These are phyloP conservation scores for Salvator merianae DNA, from an alignment of 2,113 vertebrate species.

Conservation along the genomic window DNA sequence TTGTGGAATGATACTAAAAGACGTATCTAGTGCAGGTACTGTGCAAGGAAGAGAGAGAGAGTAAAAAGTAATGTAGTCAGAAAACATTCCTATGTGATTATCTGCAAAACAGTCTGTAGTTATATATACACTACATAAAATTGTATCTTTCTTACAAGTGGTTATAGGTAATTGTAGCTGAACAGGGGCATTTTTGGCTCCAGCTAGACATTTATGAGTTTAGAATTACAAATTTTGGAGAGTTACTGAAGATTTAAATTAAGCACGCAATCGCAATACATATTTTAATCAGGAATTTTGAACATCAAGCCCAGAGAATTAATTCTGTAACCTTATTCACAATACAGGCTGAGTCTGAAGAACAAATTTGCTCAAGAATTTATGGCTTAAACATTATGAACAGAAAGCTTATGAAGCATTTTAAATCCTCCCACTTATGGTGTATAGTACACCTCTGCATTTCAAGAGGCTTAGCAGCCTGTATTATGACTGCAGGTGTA, in stretches of 20 bases:
- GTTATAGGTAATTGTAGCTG: not conserved
- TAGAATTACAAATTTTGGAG: constrained; percentile 19
- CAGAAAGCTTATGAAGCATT: constrained; percentile 12
- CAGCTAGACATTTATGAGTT: not conserved
- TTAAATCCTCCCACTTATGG: not conserved
- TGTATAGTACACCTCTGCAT: not conserved
- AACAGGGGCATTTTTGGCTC: not conserved
- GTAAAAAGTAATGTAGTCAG: not conserved
- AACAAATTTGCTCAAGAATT: constrained; percentile 18
- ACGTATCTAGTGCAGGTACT: not conserved
- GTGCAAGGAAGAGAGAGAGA: not conserved
- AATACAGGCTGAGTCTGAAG: constrained; percentile 15
- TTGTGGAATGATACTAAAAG: constrained; percentile 7
- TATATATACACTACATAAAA: not conserved
- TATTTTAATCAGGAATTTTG: constrained; percentile 28
- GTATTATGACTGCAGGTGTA: not conserved
- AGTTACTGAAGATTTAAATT: not conserved
- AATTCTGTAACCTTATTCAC: constrained; percentile 9
- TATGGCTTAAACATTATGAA: constrained; percentile 16
- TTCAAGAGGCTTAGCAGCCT: not conserved
- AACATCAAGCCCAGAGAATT: constrained; percentile 3
- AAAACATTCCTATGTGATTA: not conserved
- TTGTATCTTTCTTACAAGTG: not conserved
- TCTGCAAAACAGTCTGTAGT: constrained; percentile 8
- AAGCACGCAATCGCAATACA: constrained; percentile 7